Conservation (phyloP, 2,888 invertebrate species). For the Prosapia bicincta region DNA sequence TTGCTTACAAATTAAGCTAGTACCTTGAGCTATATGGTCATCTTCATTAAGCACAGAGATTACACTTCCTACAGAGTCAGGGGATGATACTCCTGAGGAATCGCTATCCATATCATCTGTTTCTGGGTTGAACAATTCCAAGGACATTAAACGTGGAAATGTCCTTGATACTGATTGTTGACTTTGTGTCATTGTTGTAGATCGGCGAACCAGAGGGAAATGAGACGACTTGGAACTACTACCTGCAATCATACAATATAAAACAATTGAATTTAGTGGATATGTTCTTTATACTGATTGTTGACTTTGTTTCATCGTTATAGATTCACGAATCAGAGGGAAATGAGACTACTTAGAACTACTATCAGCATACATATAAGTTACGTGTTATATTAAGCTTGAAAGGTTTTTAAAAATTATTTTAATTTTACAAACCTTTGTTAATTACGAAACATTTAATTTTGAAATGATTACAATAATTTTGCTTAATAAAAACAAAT, state of each 20-base stretch:
- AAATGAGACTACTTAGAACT: slow-evolving; percentile 47
- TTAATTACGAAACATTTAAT: no score
- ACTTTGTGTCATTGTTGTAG: slow-evolving; percentile 48
- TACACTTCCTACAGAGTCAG: slow-evolving; percentile 82
- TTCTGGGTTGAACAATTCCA: slow-evolving; percentile 86
- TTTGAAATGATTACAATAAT: no score
- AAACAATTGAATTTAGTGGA: slow-evolving; percentile 49
- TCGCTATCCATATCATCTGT: slow-evolving; percentile 89
- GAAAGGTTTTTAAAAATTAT: no score
- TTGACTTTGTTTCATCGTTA: slow-evolving; percentile 44
- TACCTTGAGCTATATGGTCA: slow-evolving; percentile 34
- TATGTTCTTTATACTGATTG: slow-evolving; percentile 50
- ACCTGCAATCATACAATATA: neutral
- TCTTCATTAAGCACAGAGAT: slow-evolving; percentile 72
- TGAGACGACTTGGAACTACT: slow-evolving; percentile 43
- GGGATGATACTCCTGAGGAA: slow-evolving; percentile 82
- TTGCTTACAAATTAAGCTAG: neutral
- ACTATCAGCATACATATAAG: neutral
- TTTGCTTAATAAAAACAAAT: no score
- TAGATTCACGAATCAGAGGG: slow-evolving; percentile 69
- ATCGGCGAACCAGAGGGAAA: slow-evolving; percentile 69
- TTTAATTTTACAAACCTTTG: no score
- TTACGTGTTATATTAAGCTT: no score
- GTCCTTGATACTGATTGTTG: slow-evolving; percentile 46
- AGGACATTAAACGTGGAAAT: slow-evolving; percentile 69